These are phyloP conservation scores for Liasis olivaceus DNA, from an alignment of 2,797 vertebrate genomes.

Conservation along the genomic window DNA sequence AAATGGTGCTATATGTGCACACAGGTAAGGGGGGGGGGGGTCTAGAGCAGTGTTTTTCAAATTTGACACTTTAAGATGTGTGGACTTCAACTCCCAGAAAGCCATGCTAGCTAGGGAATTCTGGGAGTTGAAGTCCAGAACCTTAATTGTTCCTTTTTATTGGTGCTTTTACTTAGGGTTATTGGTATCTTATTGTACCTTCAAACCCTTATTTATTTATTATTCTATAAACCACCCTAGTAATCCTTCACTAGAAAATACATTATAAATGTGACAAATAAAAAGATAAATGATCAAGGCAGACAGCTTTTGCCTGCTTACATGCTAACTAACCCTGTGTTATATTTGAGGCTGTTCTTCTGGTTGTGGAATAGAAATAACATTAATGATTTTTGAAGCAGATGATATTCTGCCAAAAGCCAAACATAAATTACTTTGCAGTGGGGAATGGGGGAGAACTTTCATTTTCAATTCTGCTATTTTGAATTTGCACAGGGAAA, in stretches of 20 bases:
- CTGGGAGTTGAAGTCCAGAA: neutral
- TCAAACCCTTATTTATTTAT: neutral
- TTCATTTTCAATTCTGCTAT: too few relatives aligned
- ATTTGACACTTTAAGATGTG: neutral
- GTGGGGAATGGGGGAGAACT: neutral
- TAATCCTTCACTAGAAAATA: neutral
- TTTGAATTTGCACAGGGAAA: neutral
- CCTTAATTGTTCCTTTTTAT: neutral
- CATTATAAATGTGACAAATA: neutral
- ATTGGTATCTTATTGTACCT: neutral
- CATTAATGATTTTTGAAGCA: neutral
- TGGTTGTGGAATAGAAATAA: neutral
- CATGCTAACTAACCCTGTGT: neutral
- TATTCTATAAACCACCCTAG: neutral
- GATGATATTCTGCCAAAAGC: neutral
- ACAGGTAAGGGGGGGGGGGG: neutral
- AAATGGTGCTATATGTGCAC: neutral
- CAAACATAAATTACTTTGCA: neutral
- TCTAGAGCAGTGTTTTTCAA: neutral
- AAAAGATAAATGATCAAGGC: neutral
- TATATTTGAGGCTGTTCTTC: neutral
- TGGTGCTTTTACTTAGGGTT: neutral
- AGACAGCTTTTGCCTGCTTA: neutral
- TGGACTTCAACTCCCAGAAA: neutral
- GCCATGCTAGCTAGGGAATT: neutral